Evolutionary conservation across 2,888 invertebrate genomes (phyloP), one percentile per base, ranked within the genome.

Genomic region (Drosophila anomalata): DNA sequence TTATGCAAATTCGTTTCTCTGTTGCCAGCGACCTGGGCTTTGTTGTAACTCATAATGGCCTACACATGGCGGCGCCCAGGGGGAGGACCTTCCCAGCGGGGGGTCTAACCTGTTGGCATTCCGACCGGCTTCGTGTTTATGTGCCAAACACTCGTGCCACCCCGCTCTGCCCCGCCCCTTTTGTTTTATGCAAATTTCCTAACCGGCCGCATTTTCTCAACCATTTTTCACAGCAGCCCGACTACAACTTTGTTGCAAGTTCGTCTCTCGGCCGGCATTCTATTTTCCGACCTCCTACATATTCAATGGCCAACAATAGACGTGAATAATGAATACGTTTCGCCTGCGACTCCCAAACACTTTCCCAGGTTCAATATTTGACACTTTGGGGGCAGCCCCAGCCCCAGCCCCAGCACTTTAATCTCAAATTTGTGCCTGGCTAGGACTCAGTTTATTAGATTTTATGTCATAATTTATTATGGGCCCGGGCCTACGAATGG

Each of bases 1-100:
- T 83, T 83, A 83, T 83, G 82, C 79, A 83, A 83, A 83, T 83
- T 84, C 82, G 79, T 84, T 81, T 79, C 75, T 82, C 73, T 77
- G 79, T 77, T 82, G 84, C 79, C 79, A 74, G 63, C 68, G 73
- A 67, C 81, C 76, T 78, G 73, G 70, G 79, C 73, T 82, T 79
- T 84, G 77, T 81, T 82, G 77, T 83, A 84, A 78, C 75, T 79
- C 82, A 82, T 82, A 79, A 81, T 79, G 48, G 67, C 42, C 54
- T 71, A 61, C 66, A 77, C 67, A 62, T 63, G 66, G 58, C 2
- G 17, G 33, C 2, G 9, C 14, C 36, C 11, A 12, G 56, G 24
- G 26, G 29, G 29, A 29, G 9, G 29, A 29, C 26, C 56, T 56
- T 26, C n/a, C 60, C 12, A 14, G 54, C 54, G 12, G 59, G 54